Base-by-base conservation (phyloP, 2,888 invertebrate genomes). In the Drosophila kuntzei region DNA sequence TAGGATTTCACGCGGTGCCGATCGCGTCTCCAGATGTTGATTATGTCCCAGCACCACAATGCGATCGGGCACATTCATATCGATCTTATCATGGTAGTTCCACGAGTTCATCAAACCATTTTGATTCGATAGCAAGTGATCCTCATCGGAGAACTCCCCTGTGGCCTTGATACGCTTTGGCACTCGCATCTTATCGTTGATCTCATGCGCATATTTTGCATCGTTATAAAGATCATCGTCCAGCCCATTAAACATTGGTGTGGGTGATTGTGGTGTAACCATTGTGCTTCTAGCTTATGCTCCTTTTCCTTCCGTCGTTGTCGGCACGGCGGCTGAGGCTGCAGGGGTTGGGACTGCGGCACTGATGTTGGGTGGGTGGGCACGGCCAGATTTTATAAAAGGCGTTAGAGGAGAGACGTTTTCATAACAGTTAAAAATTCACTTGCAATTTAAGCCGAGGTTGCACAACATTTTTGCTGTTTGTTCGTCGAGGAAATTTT, bases 11-110 rank as follows among this genome's bases (percentile, higher is more conserved):
- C 96, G 94, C 2, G 97, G 97, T n/a, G 97, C 95, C 43, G 97
- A 96, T 91, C 95, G 95, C 22, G 96, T 96, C 64, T 92, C 92
- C 59, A 92, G 59, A 91, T 95, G 95, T 90, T 95, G 95, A 87
- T 95, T 95, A 92, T 95, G 95, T 90, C 98, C 98, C 84, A 96
- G 94, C 47, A 98, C 96, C 79, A 98, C 94, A 91, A 98, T 98
- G 90, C 98, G 95, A 90, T 98, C 98, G 2, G 98, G 98, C 36
- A 98, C 98, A 90, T 96, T 96, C 98, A 98, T 98, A 83, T 96
- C 95, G 91, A 96, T 95, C 92, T 96, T 96, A 82, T 97, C 96
- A 85, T 94, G 93, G 90, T 94, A 94, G 79, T 94, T 93, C 95
- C 95, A 95, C 41, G 94, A 94, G 70, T 93, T 93, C 71, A 94